These are phyloP conservation scores for Trididemnum clinides DNA, from an alignment of 23 tunicate species.

Conservation along the genomic window DNA sequence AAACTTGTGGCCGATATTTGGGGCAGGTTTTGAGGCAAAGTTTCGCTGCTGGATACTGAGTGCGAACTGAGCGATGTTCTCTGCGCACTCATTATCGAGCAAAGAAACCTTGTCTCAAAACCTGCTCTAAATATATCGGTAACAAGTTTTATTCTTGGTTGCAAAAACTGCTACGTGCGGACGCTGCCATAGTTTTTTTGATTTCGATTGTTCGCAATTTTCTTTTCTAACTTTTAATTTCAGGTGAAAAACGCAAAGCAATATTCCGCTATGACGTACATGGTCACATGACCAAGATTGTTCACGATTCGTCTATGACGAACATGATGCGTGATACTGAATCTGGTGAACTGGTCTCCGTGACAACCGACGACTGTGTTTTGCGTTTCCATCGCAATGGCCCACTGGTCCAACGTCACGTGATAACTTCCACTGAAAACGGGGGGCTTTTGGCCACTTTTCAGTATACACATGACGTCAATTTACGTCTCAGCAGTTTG, in stretches of 20 bases:
- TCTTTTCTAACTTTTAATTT: not conserved
- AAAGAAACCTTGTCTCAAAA: too few species aligned
- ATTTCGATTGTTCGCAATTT: not conserved
- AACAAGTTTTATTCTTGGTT: too few species aligned
- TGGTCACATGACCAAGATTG: constrained; percentile 83
- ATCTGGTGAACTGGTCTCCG: constrained; percentile 80
- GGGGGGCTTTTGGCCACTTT: constrained; percentile 65
- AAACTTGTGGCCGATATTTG: too few species aligned
- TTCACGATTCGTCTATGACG: constrained; percentile 64
- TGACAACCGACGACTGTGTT: constrained; percentile 58
- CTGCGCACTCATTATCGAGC: too few species aligned
- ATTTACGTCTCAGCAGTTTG: constrained; percentile 61
- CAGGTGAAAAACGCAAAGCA: constrained; percentile 87
- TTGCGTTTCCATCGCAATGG: constrained; percentile 86
- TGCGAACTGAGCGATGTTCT: too few species aligned
- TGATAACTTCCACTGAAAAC: constrained; percentile 60
- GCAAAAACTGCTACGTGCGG: too few species aligned
- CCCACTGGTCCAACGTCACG: constrained; percentile 76
- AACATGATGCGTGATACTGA: constrained; percentile 72
- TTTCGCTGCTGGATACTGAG: too few species aligned
- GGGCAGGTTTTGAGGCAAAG: too few species aligned
- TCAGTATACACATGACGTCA: constrained; percentile 59
- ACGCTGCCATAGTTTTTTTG: too few species aligned
- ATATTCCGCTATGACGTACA: constrained; percentile 83
- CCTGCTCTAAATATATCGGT: too few species aligned